A percentile compares a stretch with the other conserved stretches of the same genome.
These are phyloP conservation scores for Antrozous pallidus DNA, from an alignment of 2,797 vertebrate genomes.

Conservation along the genomic window DNA sequence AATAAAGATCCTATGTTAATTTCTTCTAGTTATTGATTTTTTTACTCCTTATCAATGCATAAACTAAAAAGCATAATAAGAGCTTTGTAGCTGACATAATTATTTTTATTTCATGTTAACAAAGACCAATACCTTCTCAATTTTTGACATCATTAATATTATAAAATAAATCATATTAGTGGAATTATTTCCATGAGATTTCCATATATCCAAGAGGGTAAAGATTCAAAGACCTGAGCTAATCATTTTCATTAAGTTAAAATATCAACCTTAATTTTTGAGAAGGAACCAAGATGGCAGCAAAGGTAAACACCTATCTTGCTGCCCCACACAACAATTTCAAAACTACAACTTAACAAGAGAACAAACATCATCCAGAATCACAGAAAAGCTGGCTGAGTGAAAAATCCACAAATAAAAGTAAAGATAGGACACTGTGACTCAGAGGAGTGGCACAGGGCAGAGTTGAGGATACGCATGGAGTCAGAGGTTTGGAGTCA, in stretches of 20 bases:
- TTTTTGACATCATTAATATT: neutral
- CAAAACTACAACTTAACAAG: no score
- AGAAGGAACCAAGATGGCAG: no score
- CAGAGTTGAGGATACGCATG: no score
- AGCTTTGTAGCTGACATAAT: neutral
- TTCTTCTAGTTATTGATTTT: neutral
- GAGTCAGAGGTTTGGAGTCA: no score
- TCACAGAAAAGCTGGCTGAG: no score
- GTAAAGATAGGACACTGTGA: no score
- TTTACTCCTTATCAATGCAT: neutral
- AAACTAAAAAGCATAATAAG: neutral
- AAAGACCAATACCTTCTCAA: neutral
- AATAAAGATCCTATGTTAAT: neutral
- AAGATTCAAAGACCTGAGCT: neutral
- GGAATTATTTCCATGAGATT: neutral
- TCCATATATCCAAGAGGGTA: neutral
- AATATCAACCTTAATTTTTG: neutral
- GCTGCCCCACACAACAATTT: no score
- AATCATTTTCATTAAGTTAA: neutral
- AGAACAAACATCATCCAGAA: no score
- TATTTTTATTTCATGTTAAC: neutral
- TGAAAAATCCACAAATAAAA: no score
- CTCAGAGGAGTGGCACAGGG: no score
- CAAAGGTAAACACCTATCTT: no score
- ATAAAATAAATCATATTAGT: neutral